Base-by-base conservation (phyloP, 1,140 invertebrate genomes). In the Philotrypesis tridentata region DNA sequence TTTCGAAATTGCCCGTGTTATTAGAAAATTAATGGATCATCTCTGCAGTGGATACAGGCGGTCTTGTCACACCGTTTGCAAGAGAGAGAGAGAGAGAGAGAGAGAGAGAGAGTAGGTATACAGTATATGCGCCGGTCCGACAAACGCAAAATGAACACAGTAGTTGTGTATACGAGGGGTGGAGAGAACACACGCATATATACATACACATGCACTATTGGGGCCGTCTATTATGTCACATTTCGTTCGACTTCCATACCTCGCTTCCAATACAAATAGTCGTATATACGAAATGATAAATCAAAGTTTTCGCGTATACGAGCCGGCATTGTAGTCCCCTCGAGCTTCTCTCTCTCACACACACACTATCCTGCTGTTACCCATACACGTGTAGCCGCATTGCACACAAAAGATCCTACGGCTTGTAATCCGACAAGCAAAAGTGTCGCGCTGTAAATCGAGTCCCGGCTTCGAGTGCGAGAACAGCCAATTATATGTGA, bases 151-250 rank as follows among this genome's bases (percentile, higher is more conserved):
- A 33, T 87, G 86, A 88, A 87, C 88, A 92, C 89, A 91, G 90
- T 37, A 37, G 33, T 37, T 37, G 33, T 92, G 88, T 88, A 90
- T 87, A 88, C 27, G 60, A 33, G 60, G 55, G n/a, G 63, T 25
- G 87, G 87, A 86, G 87, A 75, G 89, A 88, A 88, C 87, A 90
- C 87, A 87, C 21, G 12, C 12, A n/a, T 55, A n/a, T 55, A 55
- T n/a, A 55, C 48, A 17, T 14, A 55, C 48, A 55, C 6, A n/a
- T n/a, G n/a, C n/a, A 55, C 48, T 55, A 55, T 55, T 55, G 48
- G 48, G 88, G 86, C 63, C 86, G 87, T 87, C 90, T 91, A 91
- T 92, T 92, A 91, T 91, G 90, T 88, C 89, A 90, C 88, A 91
- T 91, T 91, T 92, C 89, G 90, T 91, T 89, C 90, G 87, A 87